Evolutionary conservation across 1,140 invertebrate genomes (phyloP).

Genomic region (Leptonema lineaticorne): DNA sequence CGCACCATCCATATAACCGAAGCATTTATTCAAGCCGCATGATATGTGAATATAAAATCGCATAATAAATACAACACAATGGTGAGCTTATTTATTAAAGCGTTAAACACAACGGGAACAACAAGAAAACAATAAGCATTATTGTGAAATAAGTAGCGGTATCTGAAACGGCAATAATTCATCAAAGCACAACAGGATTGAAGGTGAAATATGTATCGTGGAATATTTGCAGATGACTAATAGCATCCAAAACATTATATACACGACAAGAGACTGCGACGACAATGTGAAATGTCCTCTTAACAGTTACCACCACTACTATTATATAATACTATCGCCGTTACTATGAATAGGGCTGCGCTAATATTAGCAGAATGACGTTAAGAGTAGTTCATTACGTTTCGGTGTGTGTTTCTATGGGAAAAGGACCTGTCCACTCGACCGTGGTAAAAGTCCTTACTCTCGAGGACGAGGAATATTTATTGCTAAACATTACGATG

Average conservation of each 20-base stretch:
- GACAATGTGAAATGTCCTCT: background rate
- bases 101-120: too few relatives aligned
- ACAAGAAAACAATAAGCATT: too few relatives aligned
- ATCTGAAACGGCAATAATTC: background rate
- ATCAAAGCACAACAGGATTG: background rate
- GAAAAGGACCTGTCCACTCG: background rate
- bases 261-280: too few relatives aligned
- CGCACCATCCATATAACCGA: too few relatives aligned
- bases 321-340: background rate
- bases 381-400: slow-evolving; percentile 13
- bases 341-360: too few relatives aligned
- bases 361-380: too few relatives aligned
- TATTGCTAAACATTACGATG: slow-evolving; percentile 24
- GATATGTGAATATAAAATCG: too few relatives aligned
- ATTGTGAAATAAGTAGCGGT: background rate
- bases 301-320: background rate
- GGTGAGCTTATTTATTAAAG: too few relatives aligned
- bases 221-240: slow-evolving; percentile 3
- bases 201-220: background rate
- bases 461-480: slow-evolving; percentile 14
- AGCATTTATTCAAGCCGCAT: too few relatives aligned
- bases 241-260: background rate
- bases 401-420: background rate
- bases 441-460: background rate
- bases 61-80: too few relatives aligned